Evolutionary conservation across 2,113 vertebrate species (phyloP), one percentile per base, ranked within the genome.

Genomic region (Hystrix brachyura): DNA sequence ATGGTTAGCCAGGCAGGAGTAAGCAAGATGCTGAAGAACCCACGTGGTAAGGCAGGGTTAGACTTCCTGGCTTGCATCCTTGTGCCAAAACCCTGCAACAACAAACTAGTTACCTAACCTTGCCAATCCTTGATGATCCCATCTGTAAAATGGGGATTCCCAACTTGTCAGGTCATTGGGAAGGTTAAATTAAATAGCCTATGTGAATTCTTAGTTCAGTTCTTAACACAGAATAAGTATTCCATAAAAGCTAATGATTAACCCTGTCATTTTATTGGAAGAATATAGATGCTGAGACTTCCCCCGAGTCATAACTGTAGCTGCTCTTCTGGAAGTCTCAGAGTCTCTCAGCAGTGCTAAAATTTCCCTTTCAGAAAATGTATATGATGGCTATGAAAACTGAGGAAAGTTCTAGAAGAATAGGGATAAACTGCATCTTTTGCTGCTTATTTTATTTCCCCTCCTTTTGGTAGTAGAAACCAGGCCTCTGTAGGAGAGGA

Each of bases 311-410:
- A 13, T 27, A 72, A 9, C 21, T 64, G 2, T 38, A 23, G 43
- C 43, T 93, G 38, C 76, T 79, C 3, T 93, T 96, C 67, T 91
- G 74, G 79, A 94, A 88, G 53, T 94, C 78, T 80, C 71, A 43
- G 84, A 67, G 76, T 90, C 46, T 84, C 64, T 57, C 79, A n/a
- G 32, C 43, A 55, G 32, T 43, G 12, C 43, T 89, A 48, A 94
- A 83, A 89, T 29, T 81, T 96, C 34, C 62, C n/a, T 87, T 95
- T 85, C 19, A 38, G 67, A 90, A 92, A 95, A 71, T 32, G 80
- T 17, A 64, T 59, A 69, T 29, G 25, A 59, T 67, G 27, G 4
- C 46, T 43, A 0, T 90, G 71, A 86, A 94, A 78, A 80, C 19
- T 9, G 53, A 92, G 72, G 76, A 80, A 94, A 38, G 10, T 69